Evolutionary conservation across 1,140 invertebrate species (phyloP).

Genomic region (Meloidogyne floridensis): DNA sequence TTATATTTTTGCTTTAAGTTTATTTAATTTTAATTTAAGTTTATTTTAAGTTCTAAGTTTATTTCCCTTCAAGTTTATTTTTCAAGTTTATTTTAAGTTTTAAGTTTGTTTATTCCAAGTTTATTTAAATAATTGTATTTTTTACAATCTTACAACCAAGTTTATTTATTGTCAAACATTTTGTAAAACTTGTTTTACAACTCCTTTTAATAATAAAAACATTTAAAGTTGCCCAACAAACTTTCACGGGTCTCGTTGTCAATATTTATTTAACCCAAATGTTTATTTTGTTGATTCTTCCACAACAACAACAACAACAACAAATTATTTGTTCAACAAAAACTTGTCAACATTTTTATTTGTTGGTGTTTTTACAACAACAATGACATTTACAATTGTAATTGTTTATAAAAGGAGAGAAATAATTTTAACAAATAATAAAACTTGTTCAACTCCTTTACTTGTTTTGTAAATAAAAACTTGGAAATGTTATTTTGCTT

Average conservation of each 20-base stretch:
- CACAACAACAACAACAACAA: neutral
- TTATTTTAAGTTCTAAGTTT: too few species aligned
- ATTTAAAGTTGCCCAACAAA: neutral
- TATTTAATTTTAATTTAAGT: neutral
- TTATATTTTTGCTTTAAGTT: neutral
- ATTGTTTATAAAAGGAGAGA: too few species aligned
- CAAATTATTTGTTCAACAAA: neutral
- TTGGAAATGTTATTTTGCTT: too few species aligned
- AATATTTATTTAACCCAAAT: conserved; percentile 17
- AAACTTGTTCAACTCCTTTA: too few species aligned
- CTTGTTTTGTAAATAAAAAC: too few species aligned
- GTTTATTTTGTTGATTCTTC: conserved; percentile 8
- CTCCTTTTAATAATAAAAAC: too few species aligned
- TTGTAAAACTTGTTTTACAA: too few species aligned
- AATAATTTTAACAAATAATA: too few species aligned
- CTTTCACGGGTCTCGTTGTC: conserved; percentile 1
- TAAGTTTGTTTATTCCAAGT: too few species aligned
- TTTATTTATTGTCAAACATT: neutral
- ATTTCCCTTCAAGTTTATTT: too few species aligned
- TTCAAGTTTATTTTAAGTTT: too few species aligned
- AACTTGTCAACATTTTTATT: neutral
- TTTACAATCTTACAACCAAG: too few species aligned
- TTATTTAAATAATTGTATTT: neutral
- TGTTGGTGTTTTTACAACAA: neutral
- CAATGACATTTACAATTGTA: neutral